Percentiles rank a stretch among this genome's conserved stretches.
Evolutionary conservation across 2,888 invertebrate species (phyloP).

Genomic region (Glaucopsyche alexis): DNA sequence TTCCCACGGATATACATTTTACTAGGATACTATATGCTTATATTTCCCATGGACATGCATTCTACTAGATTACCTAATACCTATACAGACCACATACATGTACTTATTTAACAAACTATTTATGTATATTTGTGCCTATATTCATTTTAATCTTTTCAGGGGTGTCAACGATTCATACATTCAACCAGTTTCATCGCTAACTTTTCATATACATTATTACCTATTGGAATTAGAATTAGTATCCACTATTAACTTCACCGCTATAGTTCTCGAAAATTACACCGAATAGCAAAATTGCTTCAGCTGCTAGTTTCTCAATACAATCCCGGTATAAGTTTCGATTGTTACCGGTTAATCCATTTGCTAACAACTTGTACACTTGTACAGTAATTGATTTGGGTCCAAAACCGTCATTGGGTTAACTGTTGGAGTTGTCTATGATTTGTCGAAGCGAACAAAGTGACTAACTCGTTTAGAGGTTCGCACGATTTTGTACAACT

Average conservation of each 20-base stretch:
- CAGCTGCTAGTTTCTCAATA: background rate
- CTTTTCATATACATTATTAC: too few relatives aligned
- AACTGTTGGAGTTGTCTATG: background rate
- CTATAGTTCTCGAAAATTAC: background rate
- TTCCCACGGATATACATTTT: too few relatives aligned
- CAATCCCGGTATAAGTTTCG: background rate
- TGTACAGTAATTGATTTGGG: conserved; percentile 36
- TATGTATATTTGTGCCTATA: too few relatives aligned
- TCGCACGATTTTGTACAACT: background rate
- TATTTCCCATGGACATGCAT: too few relatives aligned
- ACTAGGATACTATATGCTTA: too few relatives aligned
- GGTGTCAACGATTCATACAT: too few relatives aligned
- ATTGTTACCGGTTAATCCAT: conserved; percentile 16
- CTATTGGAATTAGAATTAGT: background rate
- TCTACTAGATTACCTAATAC: too few relatives aligned
- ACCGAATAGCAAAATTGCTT: too few relatives aligned
- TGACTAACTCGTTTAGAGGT: background rate
- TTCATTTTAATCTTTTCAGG: too few relatives aligned
- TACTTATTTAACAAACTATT: too few relatives aligned
- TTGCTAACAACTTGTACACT: conserved; percentile 26
- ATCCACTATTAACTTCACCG: background rate
- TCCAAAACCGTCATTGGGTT: background rate
- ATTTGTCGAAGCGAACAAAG: background rate
- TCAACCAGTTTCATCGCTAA: too few relatives aligned
- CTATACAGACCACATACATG: too few relatives aligned